phyloP scores from a whole-genome alignment of 1,140 invertebrate species.

The Prorops nasuta region DNA sequence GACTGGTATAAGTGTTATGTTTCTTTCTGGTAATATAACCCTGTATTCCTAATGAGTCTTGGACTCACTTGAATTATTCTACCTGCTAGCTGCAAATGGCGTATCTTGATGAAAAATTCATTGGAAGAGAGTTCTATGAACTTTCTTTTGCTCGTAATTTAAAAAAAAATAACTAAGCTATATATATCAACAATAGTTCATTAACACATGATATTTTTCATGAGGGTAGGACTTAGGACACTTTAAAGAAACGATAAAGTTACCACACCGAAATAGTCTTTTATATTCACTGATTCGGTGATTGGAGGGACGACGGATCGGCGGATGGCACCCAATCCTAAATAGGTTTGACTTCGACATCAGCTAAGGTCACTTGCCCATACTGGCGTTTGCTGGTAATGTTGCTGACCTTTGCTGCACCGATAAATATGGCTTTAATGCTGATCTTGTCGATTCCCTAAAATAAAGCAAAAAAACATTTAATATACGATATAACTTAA shows the following conservation, averaged over 20 bases:
- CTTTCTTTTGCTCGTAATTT: not conserved
- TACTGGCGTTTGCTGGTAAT: slow-evolving; percentile 66
- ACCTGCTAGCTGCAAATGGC: not conserved
- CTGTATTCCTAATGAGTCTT: slow-evolving; percentile 10
- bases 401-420: slow-evolving; percentile 70
- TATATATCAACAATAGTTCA: not conserved
- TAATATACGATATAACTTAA: not conserved
- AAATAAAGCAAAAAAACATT: slow-evolving; percentile 15
- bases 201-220: not conserved
- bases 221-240: too few relatives aligned
- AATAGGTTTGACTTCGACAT: slow-evolving; percentile 5
- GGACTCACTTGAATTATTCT: not conserved
- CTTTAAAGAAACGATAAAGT: not conserved
- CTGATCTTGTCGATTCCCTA: slow-evolving; percentile 75
- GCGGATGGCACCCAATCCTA: slow-evolving; percentile 5
- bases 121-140: not conserved
- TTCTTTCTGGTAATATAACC: slow-evolving; percentile 8
- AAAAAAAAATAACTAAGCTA: not conserved
- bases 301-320: slow-evolving; percentile 6
- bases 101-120: not conserved
- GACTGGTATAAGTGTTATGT: too few relatives aligned
- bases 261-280: slow-evolving; percentile 1
- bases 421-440: slow-evolving; percentile 68
- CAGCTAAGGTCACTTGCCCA: slow-evolving; percentile 52
- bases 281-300: slow-evolving; percentile 5